Conservation (phyloP, 2,113 vertebrate genomes). For the Charadrius vociferus region DNA sequence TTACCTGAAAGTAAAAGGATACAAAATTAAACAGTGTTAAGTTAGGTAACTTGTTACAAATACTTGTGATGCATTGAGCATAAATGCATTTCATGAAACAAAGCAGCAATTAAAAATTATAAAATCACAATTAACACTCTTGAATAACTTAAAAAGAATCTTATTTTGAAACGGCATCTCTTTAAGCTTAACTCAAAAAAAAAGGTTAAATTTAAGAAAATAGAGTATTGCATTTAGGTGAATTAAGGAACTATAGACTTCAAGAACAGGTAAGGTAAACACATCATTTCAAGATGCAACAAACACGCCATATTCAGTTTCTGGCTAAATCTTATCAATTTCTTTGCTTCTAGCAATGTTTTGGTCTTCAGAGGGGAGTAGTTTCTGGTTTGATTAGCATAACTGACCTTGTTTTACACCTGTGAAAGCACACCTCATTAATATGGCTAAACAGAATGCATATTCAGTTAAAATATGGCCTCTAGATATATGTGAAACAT, state of each 20-base stretch:
- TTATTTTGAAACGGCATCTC: neutral
- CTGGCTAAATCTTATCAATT: neutral
- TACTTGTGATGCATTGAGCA: neutral
- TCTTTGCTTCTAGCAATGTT: neutral
- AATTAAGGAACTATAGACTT: neutral
- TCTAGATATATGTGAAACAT: neutral
- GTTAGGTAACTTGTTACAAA: neutral
- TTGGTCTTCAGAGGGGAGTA: neutral
- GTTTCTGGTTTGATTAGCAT: constrained; percentile 7
- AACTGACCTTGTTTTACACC: neutral
- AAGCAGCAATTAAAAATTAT: neutral
- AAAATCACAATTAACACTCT: neutral
- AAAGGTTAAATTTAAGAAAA: neutral
- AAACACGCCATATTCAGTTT: neutral
- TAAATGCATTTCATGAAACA: neutral
- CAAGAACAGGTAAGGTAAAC: neutral
- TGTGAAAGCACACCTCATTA: neutral
- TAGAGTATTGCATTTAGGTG: neutral
- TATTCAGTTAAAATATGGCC: neutral
- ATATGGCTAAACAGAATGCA: neutral
- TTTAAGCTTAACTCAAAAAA: neutral
- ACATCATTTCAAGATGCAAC: neutral
- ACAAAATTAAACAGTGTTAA: neutral
- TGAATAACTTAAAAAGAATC: neutral
- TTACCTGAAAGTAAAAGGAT: neutral